phyloP scores from a whole-genome alignment of 2,797 vertebrate genomes.

The Parotocinclus haroldoi region DNA sequence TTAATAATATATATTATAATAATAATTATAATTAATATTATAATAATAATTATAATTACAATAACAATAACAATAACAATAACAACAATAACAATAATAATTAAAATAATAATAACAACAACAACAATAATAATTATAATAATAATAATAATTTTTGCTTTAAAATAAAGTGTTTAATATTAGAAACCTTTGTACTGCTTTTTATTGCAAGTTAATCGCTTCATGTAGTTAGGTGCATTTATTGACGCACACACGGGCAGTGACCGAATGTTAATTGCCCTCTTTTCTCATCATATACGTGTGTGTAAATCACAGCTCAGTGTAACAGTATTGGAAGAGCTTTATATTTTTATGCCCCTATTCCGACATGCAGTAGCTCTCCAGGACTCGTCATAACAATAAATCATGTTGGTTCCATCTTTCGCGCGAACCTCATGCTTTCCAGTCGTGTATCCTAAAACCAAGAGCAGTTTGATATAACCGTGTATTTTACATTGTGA shows the following conservation, averaged over 20 bases:
- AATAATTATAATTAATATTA: too few species aligned
- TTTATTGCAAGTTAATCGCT: conserved; percentile 5
- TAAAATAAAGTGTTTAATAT: not conserved
- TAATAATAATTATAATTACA: too few species aligned
- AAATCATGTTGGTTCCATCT: conserved; percentile 65
- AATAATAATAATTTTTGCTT: conserved; percentile 30
- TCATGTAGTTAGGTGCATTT: conserved; percentile 47
- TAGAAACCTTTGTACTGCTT: not conserved
- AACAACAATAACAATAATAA: not conserved
- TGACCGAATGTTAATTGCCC: conserved; percentile 71
- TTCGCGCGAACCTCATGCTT: conserved; percentile 63
- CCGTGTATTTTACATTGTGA: conserved; percentile 75
- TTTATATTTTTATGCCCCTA: conserved; percentile 68
- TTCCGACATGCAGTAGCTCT: conserved; percentile 66
- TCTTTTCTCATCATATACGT: conserved; percentile 73
- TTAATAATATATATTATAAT: too few species aligned
- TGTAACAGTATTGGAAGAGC: conserved; percentile 67
- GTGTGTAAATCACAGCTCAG: conserved; percentile 70
- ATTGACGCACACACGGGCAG: conserved; percentile 58
- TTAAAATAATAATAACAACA: conserved; percentile 4
- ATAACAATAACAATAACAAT: not conserved
- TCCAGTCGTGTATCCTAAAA: conserved; percentile 73
- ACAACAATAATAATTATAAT: conserved; percentile 24
- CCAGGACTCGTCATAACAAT: conserved; percentile 66
- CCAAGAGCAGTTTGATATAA: conserved; percentile 46